Evolutionary conservation across 2,888 invertebrate genomes (phyloP), one percentile per base, ranked within the genome.

Genomic region (Andrena hattorfiana): DNA sequence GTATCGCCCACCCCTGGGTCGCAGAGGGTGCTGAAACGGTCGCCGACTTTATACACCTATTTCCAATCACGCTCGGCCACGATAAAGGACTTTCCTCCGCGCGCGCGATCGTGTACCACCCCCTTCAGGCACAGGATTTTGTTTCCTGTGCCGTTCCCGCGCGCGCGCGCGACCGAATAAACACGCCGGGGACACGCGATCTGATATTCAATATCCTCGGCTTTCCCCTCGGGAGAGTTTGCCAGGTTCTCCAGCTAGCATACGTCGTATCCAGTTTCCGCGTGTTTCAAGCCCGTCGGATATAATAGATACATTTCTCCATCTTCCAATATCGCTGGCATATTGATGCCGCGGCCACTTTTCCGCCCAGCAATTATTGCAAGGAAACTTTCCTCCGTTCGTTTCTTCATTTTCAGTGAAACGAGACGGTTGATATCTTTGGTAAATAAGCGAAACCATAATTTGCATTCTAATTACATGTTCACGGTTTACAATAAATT

Each of bases 201-300:
- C 87, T 87, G 88, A 88, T 88, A 88, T 88, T 88, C 88, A 88
- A 88, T 88, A 88, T 88, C 86, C 80, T 76, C 75, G 78, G 71
- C 71, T 86, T 85, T 83, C 83, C 72, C 86, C 85, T 75, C 83
- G 85, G 85, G 87, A 86, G 85, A 84, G 82, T 88, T 88, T 84
- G 84, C 66, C 82, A 48, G 73, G 82, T 74, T 73, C 73, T 75
- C 75, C 74, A 85, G 80, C 82, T 77, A 75, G 85, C 82, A 75
- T 78, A 82, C 84, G 84, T 60, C 79, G 81, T 85, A 87, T 87
- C 87, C 87, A 87, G 85, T 87, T 87, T 76, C 75, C 71, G 80
- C 81, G 72, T 82, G 79, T 85, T 84, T 82, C 84, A 42, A 78
- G 69, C 76, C 64, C 75, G 73, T 54, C 71, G 68, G 73, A 84